phyloP scores from a whole-genome alignment of 2,888 invertebrate genomes.

The Leucozona laternaria region DNA sequence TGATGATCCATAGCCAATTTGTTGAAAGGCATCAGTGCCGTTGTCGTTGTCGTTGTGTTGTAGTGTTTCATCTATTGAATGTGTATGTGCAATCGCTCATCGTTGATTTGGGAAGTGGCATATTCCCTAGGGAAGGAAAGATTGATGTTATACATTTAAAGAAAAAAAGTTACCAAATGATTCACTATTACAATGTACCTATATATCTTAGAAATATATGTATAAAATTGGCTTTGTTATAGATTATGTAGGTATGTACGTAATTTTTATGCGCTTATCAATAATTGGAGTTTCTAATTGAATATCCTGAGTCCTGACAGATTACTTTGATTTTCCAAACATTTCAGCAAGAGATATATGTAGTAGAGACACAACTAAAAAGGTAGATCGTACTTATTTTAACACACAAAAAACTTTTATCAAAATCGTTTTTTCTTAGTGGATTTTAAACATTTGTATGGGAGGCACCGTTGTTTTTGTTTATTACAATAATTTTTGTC shows the following conservation, averaged over 20 bases:
- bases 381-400: too few species aligned
- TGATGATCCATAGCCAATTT: slow-evolving; percentile 73
- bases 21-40: slow-evolving; percentile 31
- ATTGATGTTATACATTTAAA: slow-evolving; percentile 10
- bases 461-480: too few species aligned
- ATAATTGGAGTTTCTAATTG: neutral
- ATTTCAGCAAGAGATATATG: neutral
- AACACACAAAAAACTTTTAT: too few species aligned
- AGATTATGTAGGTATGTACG: neutral
- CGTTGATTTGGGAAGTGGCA: slow-evolving; percentile 43
- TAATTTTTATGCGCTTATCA: neutral
- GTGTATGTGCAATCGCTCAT: slow-evolving; percentile 50
- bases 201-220: too few species aligned
- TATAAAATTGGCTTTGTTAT: neutral
- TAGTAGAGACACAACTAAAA: too few species aligned
- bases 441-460: too few species aligned
- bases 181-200: neutral
- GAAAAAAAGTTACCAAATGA: neutral
- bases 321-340: neutral
- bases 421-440: too few species aligned
- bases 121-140: neutral
- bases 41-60: neutral
- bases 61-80: slow-evolving; percentile 31
- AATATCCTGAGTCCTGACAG: neutral
- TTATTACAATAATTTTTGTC: too few species aligned